Percentiles rank a stretch among this genome's conserved stretches.
These are phyloP conservation scores for Tachystola acroxantha DNA, from an alignment of 2,888 invertebrate genomes.

Conservation along the genomic window DNA sequence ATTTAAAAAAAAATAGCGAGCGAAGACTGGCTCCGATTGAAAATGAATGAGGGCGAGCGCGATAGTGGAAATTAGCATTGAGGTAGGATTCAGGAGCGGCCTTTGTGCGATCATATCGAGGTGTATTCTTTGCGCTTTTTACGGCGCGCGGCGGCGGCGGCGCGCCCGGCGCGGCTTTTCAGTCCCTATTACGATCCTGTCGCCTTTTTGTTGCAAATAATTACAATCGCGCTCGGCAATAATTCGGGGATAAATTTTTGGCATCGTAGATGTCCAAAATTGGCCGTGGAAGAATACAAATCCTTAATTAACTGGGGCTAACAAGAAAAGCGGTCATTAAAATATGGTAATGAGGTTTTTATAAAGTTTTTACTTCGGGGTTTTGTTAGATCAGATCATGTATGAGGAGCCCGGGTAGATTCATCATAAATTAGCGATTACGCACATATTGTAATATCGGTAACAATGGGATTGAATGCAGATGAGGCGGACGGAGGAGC, in stretches of 20 bases:
- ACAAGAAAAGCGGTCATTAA: not conserved
- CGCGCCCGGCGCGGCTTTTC: constrained; percentile 56
- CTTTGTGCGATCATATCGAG: constrained; percentile 79
- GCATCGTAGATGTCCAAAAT: constrained; percentile 11
- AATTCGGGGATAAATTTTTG: constrained; percentile 32
- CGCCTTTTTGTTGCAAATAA: constrained; percentile 70
- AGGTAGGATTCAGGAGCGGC: constrained; percentile 75
- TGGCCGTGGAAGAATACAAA: not conserved
- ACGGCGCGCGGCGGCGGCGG: constrained; percentile 39
- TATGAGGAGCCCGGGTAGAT: constrained; percentile 21
- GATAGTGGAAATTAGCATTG: constrained; percentile 80
- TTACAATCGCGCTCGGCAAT: constrained; percentile 53
- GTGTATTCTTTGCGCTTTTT: constrained; percentile 78
- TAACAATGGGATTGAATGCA: constrained; percentile 78
- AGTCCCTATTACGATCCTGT: constrained; percentile 66
- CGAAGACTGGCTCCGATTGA: constrained; percentile 72
- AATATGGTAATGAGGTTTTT: not conserved
- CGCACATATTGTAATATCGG: constrained; percentile 68
- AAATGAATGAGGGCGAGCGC: constrained; percentile 77
- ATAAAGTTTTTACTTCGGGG: not conserved
- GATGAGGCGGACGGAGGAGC: constrained; percentile 51
- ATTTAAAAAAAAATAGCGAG: constrained; percentile 73
- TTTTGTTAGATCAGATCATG: not conserved
- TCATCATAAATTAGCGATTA: constrained; percentile 75
- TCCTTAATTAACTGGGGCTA: not conserved